These are phyloP conservation scores for Apteryx mantelli DNA, from an alignment of 2,113 vertebrate genomes.

Conservation along the genomic window DNA sequence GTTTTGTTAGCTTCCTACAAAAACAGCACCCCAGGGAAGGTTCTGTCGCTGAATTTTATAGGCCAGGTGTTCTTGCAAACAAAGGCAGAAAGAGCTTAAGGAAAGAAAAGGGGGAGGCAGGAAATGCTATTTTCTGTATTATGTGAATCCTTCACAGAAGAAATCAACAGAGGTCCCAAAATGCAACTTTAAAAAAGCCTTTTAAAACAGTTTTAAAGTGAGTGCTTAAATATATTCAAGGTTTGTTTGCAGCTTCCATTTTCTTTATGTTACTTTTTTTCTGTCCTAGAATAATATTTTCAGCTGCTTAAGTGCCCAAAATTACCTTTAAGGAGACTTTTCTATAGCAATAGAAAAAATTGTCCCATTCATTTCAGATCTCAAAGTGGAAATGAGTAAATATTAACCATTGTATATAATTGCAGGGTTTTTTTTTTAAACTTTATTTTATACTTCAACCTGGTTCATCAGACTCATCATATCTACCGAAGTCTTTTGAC, in stretches of 20 bases:
- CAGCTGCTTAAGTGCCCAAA: background rate
- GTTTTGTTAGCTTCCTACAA: constrained; percentile 50
- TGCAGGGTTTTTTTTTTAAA: background rate
- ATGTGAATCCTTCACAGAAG: background rate
- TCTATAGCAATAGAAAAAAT: background rate
- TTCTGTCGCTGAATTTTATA: constrained; percentile 61
- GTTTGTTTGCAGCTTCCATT: background rate
- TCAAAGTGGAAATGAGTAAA: background rate
- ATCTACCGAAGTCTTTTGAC: background rate
- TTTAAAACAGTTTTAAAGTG: background rate
- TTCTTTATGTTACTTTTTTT: background rate
- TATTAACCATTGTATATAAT: background rate
- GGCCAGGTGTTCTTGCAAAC: constrained; percentile 57
- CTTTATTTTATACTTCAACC: background rate
- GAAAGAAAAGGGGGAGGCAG: background rate
- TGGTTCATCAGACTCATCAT: background rate
- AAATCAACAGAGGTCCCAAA: constrained; percentile 32
- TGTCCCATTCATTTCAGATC: background rate
- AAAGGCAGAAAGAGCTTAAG: constrained; percentile 10
- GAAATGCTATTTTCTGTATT: background rate
- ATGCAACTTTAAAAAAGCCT: background rate
- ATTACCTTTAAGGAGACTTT: background rate
- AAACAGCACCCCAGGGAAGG: constrained; percentile 50
- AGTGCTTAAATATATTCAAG: constrained; percentile 8
- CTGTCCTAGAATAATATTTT: background rate